Base-by-base conservation (phyloP, 2,888 invertebrate species). In the Plagiodera versicolora region DNA sequence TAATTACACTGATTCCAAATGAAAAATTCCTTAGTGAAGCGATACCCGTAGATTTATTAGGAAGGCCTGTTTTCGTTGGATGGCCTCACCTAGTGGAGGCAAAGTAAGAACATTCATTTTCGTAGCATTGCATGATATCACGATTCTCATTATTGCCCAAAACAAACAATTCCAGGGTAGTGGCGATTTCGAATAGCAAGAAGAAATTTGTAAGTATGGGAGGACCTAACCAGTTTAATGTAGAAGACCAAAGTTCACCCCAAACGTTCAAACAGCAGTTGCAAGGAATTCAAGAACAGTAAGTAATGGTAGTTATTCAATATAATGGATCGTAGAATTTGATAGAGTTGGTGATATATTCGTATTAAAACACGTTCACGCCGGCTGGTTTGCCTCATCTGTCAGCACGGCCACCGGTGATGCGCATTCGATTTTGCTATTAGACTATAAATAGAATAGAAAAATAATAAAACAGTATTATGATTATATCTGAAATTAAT, bases 41-140 rank as follows among this genome's bases (percentile, higher is more conserved):
- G 48, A 64, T 74, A 28, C 75, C 75, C 2, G 60, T 68, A 6
- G 83, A 89, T 45, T 77, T 90, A 35, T 77, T 97, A 10, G 92
- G 91, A 0, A 87, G 89, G 75, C 81, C 83, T 47, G 85, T 96
- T 1, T 92, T 88, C 82, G 92, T 94, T 2, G 88, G 88, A 4
- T 98, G 97, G 97, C 98, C 98, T 0, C 94, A 97, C 81, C 84
- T 98, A 56, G 84, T 86, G n/a, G 91, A 92, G 79, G 94, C 93
- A 14, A 87, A 85, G 87, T 89, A 79, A 81, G 85, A 81, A 53
- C 16, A 20, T 47, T 6, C 3, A 24, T n/a, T n/a, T n/a, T n/a
- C n/a, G n/a, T n/a, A n/a, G n/a, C n/a, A n/a, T 24, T 24, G 24
- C 24, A 24, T 24, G 24, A 5, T 5, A 24, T 24, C n/a, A n/a